Evolutionary conservation across 2,888 invertebrate genomes (phyloP), one percentile per base, ranked within the genome.

Genomic region (Homarus gammarus): DNA sequence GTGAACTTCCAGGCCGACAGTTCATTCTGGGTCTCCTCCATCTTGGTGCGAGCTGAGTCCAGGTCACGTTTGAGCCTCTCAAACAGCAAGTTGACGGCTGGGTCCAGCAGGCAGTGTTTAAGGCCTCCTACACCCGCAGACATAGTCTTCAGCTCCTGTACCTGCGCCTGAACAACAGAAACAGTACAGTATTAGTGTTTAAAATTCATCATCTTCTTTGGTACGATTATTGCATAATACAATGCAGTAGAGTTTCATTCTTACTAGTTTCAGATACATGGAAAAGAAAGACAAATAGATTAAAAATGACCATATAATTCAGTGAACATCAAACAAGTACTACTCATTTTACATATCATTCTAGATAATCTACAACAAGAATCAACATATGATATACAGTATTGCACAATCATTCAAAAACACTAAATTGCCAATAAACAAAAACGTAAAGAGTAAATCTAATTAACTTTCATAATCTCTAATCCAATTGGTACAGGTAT

Each of bases 1-100:
- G 99, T 99, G 94, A 99, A 99, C 94, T 99, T 99, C 99, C 99
- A 99, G 2, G 99, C 99, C 87, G 98, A 97, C 75, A 99, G 95
- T 95, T 99, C 99, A 94, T 98, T 98, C 94, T 99, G 99, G 31
- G 98, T 98, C 94, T 99, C 99, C 94, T 99, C 99, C 92, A 99
- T 95, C 93, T 97, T 97, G 84, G 97, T 97, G 94, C 97, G 97
- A 33, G 97, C 97, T 82, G 97, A 96, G 90, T 97, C 96, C 92
- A 99, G 95, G 94, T 99, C 99, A 94, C 97, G 96, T 93, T 97
- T 96, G 93, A 99, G 95, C 94, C 97, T 96, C 94, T 98, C 96
- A 93, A 99, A 96, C 92, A 99, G 95, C 92, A 98, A 96, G 95
- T 99, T 99, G 68, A 99, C 98, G 64, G 99, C 98, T 36, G 99